Conservation (phyloP, 2,797 vertebrate genomes). For the Scomberomorus guttatus region DNA sequence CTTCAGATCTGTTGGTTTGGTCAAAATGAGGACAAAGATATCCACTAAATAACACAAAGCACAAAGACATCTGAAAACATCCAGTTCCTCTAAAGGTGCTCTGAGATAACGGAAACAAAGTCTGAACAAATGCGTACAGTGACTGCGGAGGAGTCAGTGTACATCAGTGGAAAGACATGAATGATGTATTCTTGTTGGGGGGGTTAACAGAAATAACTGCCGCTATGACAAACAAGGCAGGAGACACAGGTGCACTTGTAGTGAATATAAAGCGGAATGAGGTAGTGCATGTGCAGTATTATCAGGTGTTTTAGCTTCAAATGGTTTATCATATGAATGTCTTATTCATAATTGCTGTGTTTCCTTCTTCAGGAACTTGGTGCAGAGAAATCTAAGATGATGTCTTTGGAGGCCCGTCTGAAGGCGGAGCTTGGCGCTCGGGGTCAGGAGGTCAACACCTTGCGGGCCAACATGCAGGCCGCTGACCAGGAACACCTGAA, state of each 20-base stretch:
- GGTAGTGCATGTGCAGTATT: too few species aligned
- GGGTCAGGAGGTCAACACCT: slow-evolving; percentile 80
- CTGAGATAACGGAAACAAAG: too few species aligned
- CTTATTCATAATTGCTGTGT: neutral
- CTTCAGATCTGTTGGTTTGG: neutral
- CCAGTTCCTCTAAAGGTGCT: neutral
- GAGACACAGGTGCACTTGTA: too few species aligned
- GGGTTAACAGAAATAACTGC: too few species aligned
- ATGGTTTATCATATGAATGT: neutral
- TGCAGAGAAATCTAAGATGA: slow-evolving; percentile 84
- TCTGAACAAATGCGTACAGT: neutral
- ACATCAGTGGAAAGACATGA: too few species aligned
- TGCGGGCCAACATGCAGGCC: slow-evolving; percentile 89
- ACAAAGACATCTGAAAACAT: neutral
- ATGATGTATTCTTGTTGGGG: too few species aligned
- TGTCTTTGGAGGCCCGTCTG: slow-evolving; percentile 81
- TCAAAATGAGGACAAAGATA: neutral
- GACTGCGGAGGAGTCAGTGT: too few species aligned
- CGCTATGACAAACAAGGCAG: too few species aligned
- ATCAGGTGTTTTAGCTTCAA: neutral
- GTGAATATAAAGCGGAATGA: too few species aligned
- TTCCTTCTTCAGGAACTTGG: slow-evolving; percentile 83
- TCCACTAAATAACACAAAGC: neutral
- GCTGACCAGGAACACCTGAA: slow-evolving; percentile 87
- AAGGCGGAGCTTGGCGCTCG: slow-evolving; percentile 86